A percentile compares a stretch with the other conserved stretches of the same genome.
These are phyloP conservation scores for Typhlichthys subterraneus DNA, from an alignment of 2,797 vertebrate genomes.

Conservation along the genomic window DNA sequence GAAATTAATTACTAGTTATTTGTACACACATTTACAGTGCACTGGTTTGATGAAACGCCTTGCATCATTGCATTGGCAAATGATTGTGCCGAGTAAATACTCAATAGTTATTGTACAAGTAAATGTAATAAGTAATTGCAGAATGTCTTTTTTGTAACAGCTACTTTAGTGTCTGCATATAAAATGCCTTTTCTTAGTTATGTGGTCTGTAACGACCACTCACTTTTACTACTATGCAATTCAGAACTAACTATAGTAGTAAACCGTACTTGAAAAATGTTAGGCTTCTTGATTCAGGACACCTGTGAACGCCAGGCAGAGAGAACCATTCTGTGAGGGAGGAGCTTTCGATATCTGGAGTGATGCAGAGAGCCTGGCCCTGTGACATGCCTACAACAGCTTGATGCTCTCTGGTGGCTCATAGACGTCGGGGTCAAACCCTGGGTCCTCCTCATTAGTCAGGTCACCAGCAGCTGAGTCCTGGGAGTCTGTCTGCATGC, in stretches of 20 bases:
- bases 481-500: slow-evolving; percentile 40
- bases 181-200: too few relatives aligned
- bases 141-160: too few relatives aligned
- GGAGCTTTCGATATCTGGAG: background rate
- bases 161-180: too few relatives aligned
- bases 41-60: background rate
- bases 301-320: slow-evolving; percentile 11
- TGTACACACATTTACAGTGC: background rate
- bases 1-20: background rate
- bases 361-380: slow-evolving; percentile 29
- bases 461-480: slow-evolving; percentile 45
- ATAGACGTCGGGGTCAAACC: slow-evolving; percentile 49
- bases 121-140: too few relatives aligned
- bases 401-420: slow-evolving; percentile 49
- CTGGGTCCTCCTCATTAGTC: slow-evolving; percentile 64
- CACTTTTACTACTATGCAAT: too few relatives aligned
- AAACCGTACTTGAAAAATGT: background rate
- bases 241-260: background rate
- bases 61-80: background rate
- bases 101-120: too few relatives aligned
- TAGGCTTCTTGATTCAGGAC: background rate
- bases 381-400: slow-evolving; percentile 26
- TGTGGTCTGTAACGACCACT: too few relatives aligned
- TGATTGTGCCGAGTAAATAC: too few relatives aligned
- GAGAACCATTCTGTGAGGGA: background rate